Percentiles rank a stretch among this genome's conserved stretches.
These are phyloP conservation scores for Panthera leo DNA, from an alignment of 2,113 vertebrate genomes.

Conservation along the genomic window DNA sequence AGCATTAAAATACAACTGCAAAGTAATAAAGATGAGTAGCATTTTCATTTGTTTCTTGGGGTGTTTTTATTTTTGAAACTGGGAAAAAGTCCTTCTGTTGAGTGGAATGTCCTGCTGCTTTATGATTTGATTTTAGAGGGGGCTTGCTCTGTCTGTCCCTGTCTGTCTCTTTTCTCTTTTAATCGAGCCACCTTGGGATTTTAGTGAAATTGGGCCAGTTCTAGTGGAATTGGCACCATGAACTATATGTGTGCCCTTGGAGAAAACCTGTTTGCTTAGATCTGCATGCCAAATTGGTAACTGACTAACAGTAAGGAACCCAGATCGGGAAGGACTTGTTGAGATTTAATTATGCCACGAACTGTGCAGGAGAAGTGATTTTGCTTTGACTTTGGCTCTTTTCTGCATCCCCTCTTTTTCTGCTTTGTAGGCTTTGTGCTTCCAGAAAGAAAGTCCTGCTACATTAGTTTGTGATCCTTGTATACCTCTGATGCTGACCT, in stretches of 20 bases:
- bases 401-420: not conserved
- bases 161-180: constrained; percentile 63
- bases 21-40: constrained; percentile 76
- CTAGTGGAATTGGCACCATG: constrained; percentile 77
- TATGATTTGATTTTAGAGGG: constrained; percentile 64
- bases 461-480: not conserved
- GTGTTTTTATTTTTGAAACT: constrained; percentile 75
- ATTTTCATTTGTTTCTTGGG: constrained; percentile 83
- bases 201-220: constrained; percentile 78
- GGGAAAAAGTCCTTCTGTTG: constrained; percentile 69
- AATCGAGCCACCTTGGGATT: constrained; percentile 78
- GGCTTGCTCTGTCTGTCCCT: not conserved
- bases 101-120: constrained; percentile 80
- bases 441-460: not conserved
- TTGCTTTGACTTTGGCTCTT: constrained; percentile 54
- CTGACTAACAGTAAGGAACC: constrained; percentile 72
- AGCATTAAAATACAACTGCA: constrained; percentile 70
- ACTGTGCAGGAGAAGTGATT: constrained; percentile 71
- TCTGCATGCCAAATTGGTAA: constrained; percentile 82
- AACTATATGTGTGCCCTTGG: constrained; percentile 77
- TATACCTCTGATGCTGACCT: not conserved
- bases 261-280: constrained; percentile 84
- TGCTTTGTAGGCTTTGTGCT: not conserved
- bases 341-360: constrained; percentile 77
- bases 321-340: constrained; percentile 66